Base-by-base conservation (phyloP, 2,113 vertebrate species). In the Phainopepla nitens region DNA sequence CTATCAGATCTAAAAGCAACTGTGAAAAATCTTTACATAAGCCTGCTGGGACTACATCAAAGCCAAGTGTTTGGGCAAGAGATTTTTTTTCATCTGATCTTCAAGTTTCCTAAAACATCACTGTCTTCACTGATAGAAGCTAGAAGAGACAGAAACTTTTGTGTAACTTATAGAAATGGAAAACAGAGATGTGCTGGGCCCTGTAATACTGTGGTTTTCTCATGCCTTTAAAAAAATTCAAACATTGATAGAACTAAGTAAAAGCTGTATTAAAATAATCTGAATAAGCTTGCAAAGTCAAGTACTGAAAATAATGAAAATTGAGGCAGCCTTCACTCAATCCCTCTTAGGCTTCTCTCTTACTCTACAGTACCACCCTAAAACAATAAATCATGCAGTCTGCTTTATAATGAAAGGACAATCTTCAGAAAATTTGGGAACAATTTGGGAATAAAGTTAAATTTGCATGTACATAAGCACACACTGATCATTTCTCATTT, bases 1-100 rank as follows among this genome's bases (percentile, higher is more conserved):
- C 36, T 94, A 58, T 96, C 92, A 92, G 83, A 94, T 90, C 58
- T 58, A 80, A 94, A 87, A 92, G n/a, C 61, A 72, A 81, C 73
- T 39, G 9, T 77, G 87, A 95, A 87, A 86, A 71, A 60, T 71
- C 81, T 92, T 86, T 94, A 89, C 41, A 72, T 87, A 86, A 82
- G 35, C 72, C 70, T 89, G 49, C 17, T 31, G 64, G 71, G 92
- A 90, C 54, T 72, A 49, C 33, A 54, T 60, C 71, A 94, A 89
- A 95, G 49, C 79, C 90, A 86, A 82, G 47, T 75, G 35, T 92
- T 79, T 57, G 62, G 50, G 35, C 35, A 92, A 78, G 36, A 60
- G 16, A 82, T 13, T 64, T n/a, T 49, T 75, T 47, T 76, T 91
- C 76, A 61, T 47, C 49, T 78, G 49, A 92, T 82, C 36, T 73